Evolutionary conservation across 1,140 invertebrate genomes (phyloP), one percentile per base, ranked within the genome.

Genomic region (Drosophila pachea): DNA sequence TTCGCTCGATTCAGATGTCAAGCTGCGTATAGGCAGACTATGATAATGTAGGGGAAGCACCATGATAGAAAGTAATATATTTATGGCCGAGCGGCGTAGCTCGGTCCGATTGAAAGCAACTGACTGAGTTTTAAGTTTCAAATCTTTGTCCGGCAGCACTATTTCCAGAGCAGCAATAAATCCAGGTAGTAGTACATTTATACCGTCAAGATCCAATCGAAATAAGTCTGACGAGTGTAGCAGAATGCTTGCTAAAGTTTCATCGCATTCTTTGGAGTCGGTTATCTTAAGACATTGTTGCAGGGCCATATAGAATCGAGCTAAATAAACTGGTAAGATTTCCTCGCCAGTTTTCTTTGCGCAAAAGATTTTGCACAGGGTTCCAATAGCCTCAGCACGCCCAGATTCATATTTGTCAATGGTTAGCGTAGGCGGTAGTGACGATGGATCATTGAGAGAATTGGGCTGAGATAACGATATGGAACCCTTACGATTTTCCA

Each of bases 301-400:
- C 70, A 99, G 90, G 7, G 96, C 95, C 77, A 97, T 93, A 90
- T 99, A 99, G 90, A 99, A 99, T 66, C 98, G 92, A 0, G 98
- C 96, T 73, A 99, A 91, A 90, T 99, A 99, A 3, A 97, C 94
- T 4, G 97, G 95, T 12, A 98, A 91, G 68, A 99, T 97, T 84
- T 97, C 94, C 91, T 99, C 98, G 35, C 95, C 95, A 11, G 97
- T 97, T 90, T 97, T 97, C 89, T 99, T 98, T 0, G 97, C 94
- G 90, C 97, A 99, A 86, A 99, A 96, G 78, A 99, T 97, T 78
- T 97, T 92, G 90, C 97, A 99, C 5, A 99, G 90, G 5, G 97
- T 94, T 1, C 97, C 98, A 71, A 99, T 92, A 4, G 98, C 98
- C 90, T 99, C 97, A 0, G 98, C 98, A 74, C 96, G 92, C 3